Base-by-base conservation (phyloP, 2,113 vertebrate genomes). In the Gnathonemus echidnorhynchus region DNA sequence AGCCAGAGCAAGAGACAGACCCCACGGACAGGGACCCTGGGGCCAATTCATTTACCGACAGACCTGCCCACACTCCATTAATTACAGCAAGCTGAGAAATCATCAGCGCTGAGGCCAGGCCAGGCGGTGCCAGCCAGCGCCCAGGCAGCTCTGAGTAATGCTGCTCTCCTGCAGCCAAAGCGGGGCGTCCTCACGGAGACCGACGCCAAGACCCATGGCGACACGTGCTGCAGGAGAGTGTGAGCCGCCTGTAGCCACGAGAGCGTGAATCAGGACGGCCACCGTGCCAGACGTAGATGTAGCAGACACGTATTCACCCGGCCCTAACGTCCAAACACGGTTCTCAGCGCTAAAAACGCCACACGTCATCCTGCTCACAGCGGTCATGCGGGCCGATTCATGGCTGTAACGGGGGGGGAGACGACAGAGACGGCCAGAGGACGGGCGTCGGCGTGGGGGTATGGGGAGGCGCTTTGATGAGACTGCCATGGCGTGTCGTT, bases 61-160 rank as follows among this genome's bases (percentile, higher is more conserved):
- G 88, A 88, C 90, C 90, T 24, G 90, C 88, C 17, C 50, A 52
- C 89, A 91, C 92, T 92, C 90, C 88, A 92, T 92, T 91, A 89
- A 93, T 92, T 92, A 92, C 85, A 91, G 89, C 35, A 91, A 80
- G 74, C 74, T 80, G 84, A 83, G 86, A 94, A 92, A 92, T 88
- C 74, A 39, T 45, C 62, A 31, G 62, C 62, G n/a, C n/a, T 31
- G 62, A 31, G 86, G 50, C 39, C 48, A 91, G 89, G 24, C 31
- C n/a, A 31, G 10, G 27, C 62, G 1, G 27, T 66, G 62, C 62
- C 62, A 66, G 62, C 62, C 11, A 66, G n/a, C 62, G 10, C 27
- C 62, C 62, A 4, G 27, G 62, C n/a, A 1, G 9, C 62, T 31
- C 62, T 70, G 62, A 70, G 10, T 70, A 70, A 70, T 5, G 62